Conservation (phyloP, 2,113 vertebrate genomes). For the Phrynosoma blainvillii region DNA sequence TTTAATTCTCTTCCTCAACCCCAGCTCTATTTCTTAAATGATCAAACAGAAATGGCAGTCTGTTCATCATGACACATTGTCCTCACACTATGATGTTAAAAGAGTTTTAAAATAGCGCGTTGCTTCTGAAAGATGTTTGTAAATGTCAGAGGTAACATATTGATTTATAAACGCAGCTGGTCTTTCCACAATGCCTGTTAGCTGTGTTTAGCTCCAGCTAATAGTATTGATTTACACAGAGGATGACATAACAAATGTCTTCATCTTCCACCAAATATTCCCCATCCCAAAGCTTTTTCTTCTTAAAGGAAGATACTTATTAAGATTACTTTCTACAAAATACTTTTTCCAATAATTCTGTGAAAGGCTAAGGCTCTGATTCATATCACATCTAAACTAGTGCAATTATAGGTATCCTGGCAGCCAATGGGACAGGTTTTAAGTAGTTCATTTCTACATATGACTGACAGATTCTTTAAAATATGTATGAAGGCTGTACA, state of each 20-base stretch:
- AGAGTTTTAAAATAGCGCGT: constrained; percentile 57
- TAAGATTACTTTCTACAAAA: constrained; percentile 19
- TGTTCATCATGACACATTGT: constrained; percentile 41
- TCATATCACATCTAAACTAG: background rate
- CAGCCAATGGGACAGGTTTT: background rate
- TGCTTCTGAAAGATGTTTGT: constrained; percentile 48
- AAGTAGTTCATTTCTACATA: background rate
- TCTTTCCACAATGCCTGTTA: constrained; percentile 36
- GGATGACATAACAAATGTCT: constrained; percentile 29
- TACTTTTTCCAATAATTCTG: background rate
- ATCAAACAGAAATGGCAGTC: constrained; percentile 36
- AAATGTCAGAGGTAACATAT: constrained; percentile 70
- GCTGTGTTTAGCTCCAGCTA: constrained; percentile 49
- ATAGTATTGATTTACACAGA: constrained; percentile 41
- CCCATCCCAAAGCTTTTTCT: background rate
- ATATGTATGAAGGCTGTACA: background rate
- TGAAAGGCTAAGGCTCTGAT: background rate
- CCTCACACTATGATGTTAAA: constrained; percentile 61
- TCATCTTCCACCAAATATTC: constrained; percentile 12
- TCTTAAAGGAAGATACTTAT: background rate
- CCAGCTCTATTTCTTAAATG: constrained; percentile 12
- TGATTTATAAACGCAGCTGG: constrained; percentile 52
- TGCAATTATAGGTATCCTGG: background rate
- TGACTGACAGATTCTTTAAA: background rate
- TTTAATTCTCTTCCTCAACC: constrained; percentile 17